Conservation (phyloP, 2,113 vertebrate genomes). For the Lepisosteus osseus region DNA sequence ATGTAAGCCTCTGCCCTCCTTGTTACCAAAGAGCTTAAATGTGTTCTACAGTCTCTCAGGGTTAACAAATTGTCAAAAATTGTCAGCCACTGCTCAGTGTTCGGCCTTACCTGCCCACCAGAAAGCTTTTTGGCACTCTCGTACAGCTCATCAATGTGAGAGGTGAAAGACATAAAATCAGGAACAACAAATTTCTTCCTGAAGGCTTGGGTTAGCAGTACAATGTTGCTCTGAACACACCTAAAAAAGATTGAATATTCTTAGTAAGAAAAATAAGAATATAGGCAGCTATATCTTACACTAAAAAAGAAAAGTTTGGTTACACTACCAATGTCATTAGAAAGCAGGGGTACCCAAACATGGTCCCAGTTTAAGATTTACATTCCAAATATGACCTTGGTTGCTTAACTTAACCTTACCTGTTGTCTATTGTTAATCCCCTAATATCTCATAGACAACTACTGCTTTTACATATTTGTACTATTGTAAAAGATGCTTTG, state of each 20-base stretch:
- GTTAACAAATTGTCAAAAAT: not conserved
- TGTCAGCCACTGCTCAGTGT: not conserved
- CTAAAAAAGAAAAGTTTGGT: constrained; percentile 41
- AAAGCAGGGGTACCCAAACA: no score
- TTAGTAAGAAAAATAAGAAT: not conserved
- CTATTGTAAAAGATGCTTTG: no score
- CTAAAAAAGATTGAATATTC: constrained; percentile 51
- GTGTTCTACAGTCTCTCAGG: no score
- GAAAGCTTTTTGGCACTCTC: constrained; percentile 86
- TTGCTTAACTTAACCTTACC: no score
- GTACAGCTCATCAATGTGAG: constrained; percentile 89
- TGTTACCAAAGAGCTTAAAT: no score
- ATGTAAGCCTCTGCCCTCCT: no score
- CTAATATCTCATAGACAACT: no score
- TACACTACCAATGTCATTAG: no score
- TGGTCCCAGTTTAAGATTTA: no score
- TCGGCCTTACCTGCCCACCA: constrained; percentile 81
- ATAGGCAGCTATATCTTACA: constrained; percentile 20
- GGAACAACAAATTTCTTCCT: constrained; percentile 98
- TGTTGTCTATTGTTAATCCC: no score
- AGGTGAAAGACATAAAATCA: constrained; percentile 91
- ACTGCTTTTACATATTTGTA: no score
- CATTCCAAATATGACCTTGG: no score
- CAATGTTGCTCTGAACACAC: constrained; percentile 98
- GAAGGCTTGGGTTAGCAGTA: constrained; percentile 96